A percentile compares a stretch with the other conserved stretches of the same genome.
Evolutionary conservation across 2,888 invertebrate genomes (phyloP).

Genomic region (Tenthredo scrophulariae): DNA sequence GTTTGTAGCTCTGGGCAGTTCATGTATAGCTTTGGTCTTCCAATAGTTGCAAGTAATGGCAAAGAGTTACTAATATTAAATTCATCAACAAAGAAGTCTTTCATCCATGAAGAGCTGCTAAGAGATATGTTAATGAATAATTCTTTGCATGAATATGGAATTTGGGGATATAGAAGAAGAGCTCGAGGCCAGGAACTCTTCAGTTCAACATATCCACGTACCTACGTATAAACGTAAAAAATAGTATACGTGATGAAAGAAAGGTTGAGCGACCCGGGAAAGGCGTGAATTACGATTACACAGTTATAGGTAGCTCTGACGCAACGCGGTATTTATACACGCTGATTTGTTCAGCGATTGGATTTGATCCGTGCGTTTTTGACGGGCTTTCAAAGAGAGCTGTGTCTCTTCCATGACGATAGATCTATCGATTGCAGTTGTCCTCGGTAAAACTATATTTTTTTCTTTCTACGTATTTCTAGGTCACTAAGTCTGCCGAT

Average conservation of each 20-base stretch:
- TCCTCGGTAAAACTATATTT: neutral
- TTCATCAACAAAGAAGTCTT: conserved; percentile 2
- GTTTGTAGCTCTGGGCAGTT: neutral
- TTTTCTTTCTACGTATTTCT: neutral
- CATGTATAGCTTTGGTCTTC: neutral
- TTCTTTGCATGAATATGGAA: neutral
- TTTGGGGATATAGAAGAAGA: neutral
- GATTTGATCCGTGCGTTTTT: conserved; percentile 46
- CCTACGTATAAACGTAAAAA: neutral
- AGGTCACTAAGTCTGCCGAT: neutral
- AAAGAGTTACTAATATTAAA: conserved; percentile 1
- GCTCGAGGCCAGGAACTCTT: neutral
- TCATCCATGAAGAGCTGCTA: neutral
- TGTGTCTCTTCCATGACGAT: neutral
- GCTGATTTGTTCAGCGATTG: conserved; percentile 36
- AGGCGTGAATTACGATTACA: conserved; percentile 50
- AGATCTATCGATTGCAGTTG: neutral
- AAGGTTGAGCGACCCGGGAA: conserved; percentile 46
- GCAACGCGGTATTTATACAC: conserved; percentile 46
- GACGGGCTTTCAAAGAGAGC: neutral
- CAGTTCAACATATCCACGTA: neutral
- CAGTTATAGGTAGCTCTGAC: conserved; percentile 30
- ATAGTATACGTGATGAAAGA: conserved; percentile 40
- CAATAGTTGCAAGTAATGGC: neutral
- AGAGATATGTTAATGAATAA: neutral